phyloP scores from a whole-genome alignment of 2,888 invertebrate species.

The Serripes groenlandicus region DNA sequence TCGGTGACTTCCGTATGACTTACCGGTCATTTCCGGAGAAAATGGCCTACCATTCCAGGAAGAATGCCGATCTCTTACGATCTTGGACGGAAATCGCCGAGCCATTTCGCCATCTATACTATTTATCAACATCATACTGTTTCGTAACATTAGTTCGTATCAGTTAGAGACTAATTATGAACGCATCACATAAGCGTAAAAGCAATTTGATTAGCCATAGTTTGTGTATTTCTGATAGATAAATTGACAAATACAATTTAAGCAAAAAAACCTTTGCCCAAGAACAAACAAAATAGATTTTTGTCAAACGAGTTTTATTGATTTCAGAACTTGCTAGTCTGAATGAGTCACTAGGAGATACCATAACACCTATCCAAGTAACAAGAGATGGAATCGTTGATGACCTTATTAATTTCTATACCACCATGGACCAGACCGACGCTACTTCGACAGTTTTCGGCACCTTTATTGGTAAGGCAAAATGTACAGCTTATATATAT shows the following conservation, averaged over 20 bases:
- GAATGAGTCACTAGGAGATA: neutral
- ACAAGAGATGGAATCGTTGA: neutral
- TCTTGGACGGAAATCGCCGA: too few species aligned
- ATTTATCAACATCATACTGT: too few species aligned
- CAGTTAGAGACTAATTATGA: neutral
- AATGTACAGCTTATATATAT: too few species aligned
- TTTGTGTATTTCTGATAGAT: neutral
- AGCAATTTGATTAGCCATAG: neutral
- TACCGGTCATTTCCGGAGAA: neutral
- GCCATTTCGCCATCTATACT: too few species aligned
- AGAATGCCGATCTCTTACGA: too few species aligned
- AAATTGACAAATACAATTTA: neutral
- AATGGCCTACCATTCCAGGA: neutral
- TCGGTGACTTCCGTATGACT: neutral
- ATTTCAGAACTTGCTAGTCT: neutral
- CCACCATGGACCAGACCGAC: slow-evolving; percentile 5
- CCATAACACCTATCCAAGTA: neutral
- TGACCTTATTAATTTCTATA: neutral
- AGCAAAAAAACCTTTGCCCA: neutral
- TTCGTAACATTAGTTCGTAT: neutral
- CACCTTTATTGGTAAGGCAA: neutral
- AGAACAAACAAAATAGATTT: neutral
- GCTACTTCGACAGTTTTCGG: neutral
- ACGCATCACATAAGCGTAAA: neutral
- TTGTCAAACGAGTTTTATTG: neutral